These are phyloP conservation scores for Brachypalpus laphriformis DNA, from an alignment of 2,888 invertebrate genomes.

Conservation along the genomic window DNA sequence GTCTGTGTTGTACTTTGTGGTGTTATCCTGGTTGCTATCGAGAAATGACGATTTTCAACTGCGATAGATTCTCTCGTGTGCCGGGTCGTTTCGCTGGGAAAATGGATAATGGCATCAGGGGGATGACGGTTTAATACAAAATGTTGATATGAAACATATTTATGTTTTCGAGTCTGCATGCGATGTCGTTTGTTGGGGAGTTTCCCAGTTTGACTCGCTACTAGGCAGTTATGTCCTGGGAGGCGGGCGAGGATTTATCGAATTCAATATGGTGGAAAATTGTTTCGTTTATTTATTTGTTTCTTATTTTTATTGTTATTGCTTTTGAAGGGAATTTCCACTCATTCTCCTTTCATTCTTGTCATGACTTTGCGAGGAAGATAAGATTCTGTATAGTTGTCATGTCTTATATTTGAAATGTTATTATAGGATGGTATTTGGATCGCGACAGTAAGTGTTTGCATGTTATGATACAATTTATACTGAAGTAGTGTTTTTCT, in stretches of 20 bases:
- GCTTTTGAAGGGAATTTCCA: conserved; percentile 59
- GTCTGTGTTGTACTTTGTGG: conserved; percentile 49
- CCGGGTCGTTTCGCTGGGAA: conserved; percentile 27
- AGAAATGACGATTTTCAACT: conserved; percentile 64
- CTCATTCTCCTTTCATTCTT: conserved; percentile 13
- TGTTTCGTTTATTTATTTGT: conserved; percentile 75
- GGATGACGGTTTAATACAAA: conserved; percentile 68
- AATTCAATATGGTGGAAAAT: conserved; percentile 77
- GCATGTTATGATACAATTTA: conserved; percentile 64
- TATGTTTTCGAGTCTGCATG: conserved; percentile 73
- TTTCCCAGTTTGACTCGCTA: conserved; percentile 54
- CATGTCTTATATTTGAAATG: conserved; percentile 42
- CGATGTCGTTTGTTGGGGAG: conserved; percentile 62
- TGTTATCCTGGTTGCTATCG: conserved; percentile 73
- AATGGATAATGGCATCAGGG: conserved; percentile 58
- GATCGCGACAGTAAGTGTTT: conserved; percentile 41
- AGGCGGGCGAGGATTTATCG: conserved; percentile 75
- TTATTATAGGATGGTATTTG: conserved; percentile 29
- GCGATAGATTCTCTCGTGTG: conserved; percentile 54
- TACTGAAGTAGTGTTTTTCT: neutral
- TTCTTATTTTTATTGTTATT: conserved; percentile 75
- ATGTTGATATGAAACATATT: conserved; percentile 76
- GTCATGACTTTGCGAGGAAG: conserved; percentile 25
- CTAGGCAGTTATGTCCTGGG: conserved; percentile 20
- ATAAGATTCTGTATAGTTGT: conserved; percentile 44